A percentile compares a stretch with the other conserved stretches of the same genome.
These are phyloP conservation scores for Ophiodon elongatus DNA, from an alignment of 2,113 vertebrate genomes.

Conservation along the genomic window DNA sequence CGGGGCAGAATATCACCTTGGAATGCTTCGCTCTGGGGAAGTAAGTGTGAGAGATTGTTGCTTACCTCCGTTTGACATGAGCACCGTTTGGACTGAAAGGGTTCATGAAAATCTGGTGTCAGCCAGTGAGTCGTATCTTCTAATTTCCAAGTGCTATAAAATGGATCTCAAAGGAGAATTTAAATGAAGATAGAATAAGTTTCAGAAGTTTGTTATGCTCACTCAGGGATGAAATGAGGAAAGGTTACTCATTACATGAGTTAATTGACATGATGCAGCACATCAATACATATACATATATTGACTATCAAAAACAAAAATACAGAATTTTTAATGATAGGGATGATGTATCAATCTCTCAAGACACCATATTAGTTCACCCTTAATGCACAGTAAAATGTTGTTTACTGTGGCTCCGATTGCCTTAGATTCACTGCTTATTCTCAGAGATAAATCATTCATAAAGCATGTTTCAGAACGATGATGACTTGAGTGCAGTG, in stretches of 20 bases:
- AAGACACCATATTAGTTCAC: background rate
- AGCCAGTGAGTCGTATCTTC: background rate
- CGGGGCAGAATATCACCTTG: constrained; percentile 94
- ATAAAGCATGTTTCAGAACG: background rate
- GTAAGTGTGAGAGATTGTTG: constrained; percentile 85
- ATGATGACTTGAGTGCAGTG: constrained; percentile 4
- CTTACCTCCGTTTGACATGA: background rate
- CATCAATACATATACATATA: background rate
- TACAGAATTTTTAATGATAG: background rate
- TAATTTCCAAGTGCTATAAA: background rate
- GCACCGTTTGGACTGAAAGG: background rate
- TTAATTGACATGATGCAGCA: background rate
- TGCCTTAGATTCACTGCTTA: background rate
- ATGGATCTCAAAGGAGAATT: background rate
- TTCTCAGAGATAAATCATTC: constrained; percentile 18
- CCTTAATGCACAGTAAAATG: background rate
- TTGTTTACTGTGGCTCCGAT: background rate
- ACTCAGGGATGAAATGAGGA: background rate
- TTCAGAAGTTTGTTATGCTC: background rate
- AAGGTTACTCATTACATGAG: constrained; percentile 1
- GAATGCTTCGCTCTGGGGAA: constrained; percentile 99
- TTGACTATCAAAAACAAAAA: background rate
- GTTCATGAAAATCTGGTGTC: background rate
- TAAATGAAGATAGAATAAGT: background rate
- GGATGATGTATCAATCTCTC: background rate